Base-by-base conservation (phyloP, 2,113 vertebrate genomes). In the Labrus mixtus region DNA sequence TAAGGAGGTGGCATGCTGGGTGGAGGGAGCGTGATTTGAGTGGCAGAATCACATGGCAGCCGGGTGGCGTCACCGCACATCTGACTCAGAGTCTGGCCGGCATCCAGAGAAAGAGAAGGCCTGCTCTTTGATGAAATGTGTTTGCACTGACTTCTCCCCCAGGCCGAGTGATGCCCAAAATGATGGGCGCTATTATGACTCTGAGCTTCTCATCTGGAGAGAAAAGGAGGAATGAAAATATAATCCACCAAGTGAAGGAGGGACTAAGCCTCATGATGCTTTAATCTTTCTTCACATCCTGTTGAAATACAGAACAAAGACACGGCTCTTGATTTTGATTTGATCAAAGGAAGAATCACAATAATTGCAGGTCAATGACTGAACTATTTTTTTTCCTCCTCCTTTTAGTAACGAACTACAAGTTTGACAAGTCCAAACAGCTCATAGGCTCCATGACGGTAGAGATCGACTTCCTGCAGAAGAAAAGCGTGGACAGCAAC, bases 381-480 rank as follows among this genome's bases (percentile, higher is more conserved):
- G 4, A 53, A 13, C 46, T 25, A 3, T 5, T 10, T 3, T 58
- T 6, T 41, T 55, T 63, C 36, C 19, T 23, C 43, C 7, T 19
- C 8, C 0, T 53, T 6, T 0, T 71, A 99, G 98, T 98, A 17
- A 94, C 92, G 33, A 73, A 91, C 11, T 99, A 98, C 90, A 95
- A 67, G 55, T 99, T 99, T 0, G 97, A 99, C 93, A 96, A 96
- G 87, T 89, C 96, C 36, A 98, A 94, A 81, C 97, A 98, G 73
- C 98, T 96, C 2, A 93, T 98, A 0, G 97, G 97, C 86, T 95
- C 91, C 7, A 96, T 99, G 94, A 98, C 93, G 1, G 90, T 97
- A 7, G 97, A 99, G 87, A 95, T 99, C 0, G 97, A 99, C 87
- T 99, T 99, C 76, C 94, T 98, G 82, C 97, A 98, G 93, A 99